These are phyloP conservation scores for Aricia agestis DNA, from an alignment of 1,140 invertebrate species.

Conservation along the genomic window DNA sequence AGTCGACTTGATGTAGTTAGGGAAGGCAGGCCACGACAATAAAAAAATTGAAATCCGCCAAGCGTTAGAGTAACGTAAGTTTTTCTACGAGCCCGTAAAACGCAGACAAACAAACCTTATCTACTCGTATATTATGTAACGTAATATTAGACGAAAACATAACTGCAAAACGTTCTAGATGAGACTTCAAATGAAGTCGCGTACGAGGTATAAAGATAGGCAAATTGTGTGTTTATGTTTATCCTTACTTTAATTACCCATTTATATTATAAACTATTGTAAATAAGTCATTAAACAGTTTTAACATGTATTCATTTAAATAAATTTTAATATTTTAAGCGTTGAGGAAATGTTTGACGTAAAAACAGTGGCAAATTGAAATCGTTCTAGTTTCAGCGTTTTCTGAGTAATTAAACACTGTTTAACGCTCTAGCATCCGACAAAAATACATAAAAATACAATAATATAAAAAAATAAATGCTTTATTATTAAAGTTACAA, in stretches of 20 bases:
- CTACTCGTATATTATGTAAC: too few relatives aligned
- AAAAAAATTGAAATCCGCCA: too few relatives aligned
- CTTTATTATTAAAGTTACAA: too few relatives aligned
- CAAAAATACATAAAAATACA: neutral
- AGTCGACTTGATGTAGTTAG: too few relatives aligned
- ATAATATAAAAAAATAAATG: too few relatives aligned
- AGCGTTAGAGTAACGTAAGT: too few relatives aligned
- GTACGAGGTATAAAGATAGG: neutral
- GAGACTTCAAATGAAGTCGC: neutral
- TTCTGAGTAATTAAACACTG: neutral
- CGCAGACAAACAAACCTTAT: too few relatives aligned
- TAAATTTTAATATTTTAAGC: neutral
- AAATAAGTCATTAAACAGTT: neutral
- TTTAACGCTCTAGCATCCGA: neutral
- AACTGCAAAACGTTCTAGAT: neutral
- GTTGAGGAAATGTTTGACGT: neutral
- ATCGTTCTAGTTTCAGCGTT: neutral
- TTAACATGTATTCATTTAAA: neutral
- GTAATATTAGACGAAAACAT: too few relatives aligned
- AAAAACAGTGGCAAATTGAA: neutral
- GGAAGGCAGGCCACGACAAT: too few relatives aligned
- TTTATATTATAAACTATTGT: slow-evolving; percentile 1
- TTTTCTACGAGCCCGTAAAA: too few relatives aligned
- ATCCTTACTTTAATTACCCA: neutral
- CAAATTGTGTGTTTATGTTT: neutral